These are phyloP conservation scores for Diabrotica balteata DNA, from an alignment of 2,888 invertebrate species.

Conservation along the genomic window DNA sequence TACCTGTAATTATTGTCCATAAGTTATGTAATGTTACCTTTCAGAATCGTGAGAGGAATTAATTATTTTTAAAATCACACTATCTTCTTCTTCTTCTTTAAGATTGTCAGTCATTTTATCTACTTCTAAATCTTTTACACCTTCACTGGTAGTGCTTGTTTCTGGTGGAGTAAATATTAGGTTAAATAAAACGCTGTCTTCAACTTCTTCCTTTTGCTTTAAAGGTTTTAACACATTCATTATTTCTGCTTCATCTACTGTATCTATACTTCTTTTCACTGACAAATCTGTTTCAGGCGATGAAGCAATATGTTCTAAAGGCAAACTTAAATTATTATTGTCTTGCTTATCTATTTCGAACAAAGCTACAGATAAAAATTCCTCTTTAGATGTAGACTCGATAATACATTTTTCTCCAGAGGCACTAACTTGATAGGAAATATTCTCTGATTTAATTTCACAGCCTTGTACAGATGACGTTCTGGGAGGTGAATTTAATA, in stretches of 20 bases:
- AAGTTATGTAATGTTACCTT: too few relatives aligned
- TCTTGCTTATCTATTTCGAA: too few relatives aligned
- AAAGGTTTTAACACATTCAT: slow-evolving; percentile 27
- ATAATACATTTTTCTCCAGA: too few relatives aligned
- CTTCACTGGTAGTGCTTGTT: background rate
- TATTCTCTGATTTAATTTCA: too few relatives aligned
- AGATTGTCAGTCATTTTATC: background rate
- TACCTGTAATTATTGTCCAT: too few relatives aligned
- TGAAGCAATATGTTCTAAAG: too few relatives aligned
- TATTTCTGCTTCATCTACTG: slow-evolving; percentile 26
- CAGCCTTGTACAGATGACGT: too few relatives aligned
- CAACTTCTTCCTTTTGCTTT: background rate
- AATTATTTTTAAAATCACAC: slow-evolving; percentile 20
- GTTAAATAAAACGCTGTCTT: slow-evolving; percentile 1
- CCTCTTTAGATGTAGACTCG: too few relatives aligned
- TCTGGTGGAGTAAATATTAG: background rate
- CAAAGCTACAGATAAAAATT: too few relatives aligned
- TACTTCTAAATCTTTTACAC: slow-evolving; percentile 4
- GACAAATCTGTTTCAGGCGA: slow-evolving; percentile 9
- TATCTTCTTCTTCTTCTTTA: slow-evolving; percentile 10
- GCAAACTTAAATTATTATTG: too few relatives aligned
- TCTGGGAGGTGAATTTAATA: too few relatives aligned
- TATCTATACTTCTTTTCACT: slow-evolving; percentile 1
- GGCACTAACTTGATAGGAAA: too few relatives aligned
- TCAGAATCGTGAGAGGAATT: background rate